These are phyloP conservation scores for Muscicapa striata DNA, from an alignment of 2,797 vertebrate species.

Conservation along the genomic window DNA sequence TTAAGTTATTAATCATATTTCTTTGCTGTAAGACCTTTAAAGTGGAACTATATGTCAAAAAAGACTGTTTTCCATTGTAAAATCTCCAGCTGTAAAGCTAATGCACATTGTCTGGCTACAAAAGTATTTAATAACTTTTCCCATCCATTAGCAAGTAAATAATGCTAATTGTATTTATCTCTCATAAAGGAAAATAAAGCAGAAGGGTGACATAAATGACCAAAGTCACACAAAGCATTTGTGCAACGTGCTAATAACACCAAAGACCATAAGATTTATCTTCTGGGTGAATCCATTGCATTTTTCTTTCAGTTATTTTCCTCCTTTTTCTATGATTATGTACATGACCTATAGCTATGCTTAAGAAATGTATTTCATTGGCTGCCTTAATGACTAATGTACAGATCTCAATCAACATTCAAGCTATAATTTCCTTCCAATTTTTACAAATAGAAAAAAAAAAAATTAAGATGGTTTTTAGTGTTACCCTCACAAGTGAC, in stretches of 20 bases:
- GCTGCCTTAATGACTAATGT: background rate
- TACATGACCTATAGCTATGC: background rate
- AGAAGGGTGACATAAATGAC: background rate
- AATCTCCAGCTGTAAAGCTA: background rate
- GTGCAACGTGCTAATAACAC: background rate
- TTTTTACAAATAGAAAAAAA: background rate
- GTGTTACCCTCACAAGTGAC: conserved; percentile 34
- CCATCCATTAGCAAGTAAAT: background rate
- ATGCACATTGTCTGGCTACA: background rate
- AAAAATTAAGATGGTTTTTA: background rate
- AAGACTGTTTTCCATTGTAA: background rate
- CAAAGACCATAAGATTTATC: background rate
- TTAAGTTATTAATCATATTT: background rate
- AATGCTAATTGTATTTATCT: background rate
- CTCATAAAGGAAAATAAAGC: background rate
- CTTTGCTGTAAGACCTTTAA: background rate
- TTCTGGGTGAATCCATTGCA: background rate
- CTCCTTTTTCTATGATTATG: background rate
- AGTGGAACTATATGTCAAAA: background rate
- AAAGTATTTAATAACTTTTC: background rate
- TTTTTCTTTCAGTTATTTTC: background rate
- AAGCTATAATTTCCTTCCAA: conserved; percentile 16
- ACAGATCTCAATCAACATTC: conserved; percentile 11
- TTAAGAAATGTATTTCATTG: background rate
- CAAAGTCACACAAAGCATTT: background rate